A percentile compares a stretch with the other conserved stretches of the same genome.
These are phyloP conservation scores for Heterocephalus glaber DNA, from an alignment of 2,113 vertebrate genomes.

Conservation along the genomic window DNA sequence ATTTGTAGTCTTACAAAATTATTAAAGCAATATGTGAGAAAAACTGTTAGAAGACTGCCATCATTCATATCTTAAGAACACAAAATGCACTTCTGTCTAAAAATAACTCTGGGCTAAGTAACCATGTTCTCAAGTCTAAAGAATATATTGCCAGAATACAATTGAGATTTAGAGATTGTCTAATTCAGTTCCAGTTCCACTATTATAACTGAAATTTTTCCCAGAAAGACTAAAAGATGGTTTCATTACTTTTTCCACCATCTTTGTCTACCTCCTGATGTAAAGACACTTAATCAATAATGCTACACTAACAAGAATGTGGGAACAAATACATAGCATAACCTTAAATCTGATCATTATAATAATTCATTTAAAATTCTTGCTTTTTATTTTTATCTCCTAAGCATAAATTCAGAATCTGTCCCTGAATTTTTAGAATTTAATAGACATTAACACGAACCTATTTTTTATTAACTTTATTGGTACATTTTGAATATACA, in stretches of 20 bases:
- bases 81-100: constrained; percentile 32
- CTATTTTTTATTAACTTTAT: no score
- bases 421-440: background rate
- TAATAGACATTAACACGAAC: background rate
- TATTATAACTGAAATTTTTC: background rate
- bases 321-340: background rate
- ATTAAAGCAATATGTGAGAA: background rate
- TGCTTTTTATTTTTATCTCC: background rate
- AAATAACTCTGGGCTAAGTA: constrained; percentile 9
- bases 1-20: constrained; percentile 1
- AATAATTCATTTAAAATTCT: background rate
- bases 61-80: background rate
- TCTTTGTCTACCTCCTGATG: background rate
- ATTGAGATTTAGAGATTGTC: background rate
- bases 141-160: background rate
- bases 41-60: background rate
- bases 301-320: background rate
- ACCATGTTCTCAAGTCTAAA: background rate
- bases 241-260: background rate
- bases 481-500: no score
- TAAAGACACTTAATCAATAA: background rate
- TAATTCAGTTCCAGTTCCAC: background rate
- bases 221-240: background rate
- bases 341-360: background rate
- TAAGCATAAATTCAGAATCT: background rate